Conservation (phyloP, 2,797 vertebrate species). For the Corythornis leucogaster region DNA sequence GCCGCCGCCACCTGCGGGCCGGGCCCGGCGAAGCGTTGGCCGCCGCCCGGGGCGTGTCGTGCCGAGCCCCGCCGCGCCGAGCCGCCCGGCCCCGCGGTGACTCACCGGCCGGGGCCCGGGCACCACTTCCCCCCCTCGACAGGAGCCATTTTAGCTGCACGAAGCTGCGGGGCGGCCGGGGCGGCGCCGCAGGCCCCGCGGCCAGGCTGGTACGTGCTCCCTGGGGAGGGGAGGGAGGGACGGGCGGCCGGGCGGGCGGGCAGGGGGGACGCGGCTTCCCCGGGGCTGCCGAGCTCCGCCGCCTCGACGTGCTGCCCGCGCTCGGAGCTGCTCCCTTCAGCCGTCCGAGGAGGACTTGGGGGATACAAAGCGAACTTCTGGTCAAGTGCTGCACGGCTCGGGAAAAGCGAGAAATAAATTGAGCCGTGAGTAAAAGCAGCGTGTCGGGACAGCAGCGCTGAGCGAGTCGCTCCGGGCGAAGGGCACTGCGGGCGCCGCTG, state of each 20-base stretch:
- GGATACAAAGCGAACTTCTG: background rate
- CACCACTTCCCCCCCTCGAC: slow-evolving; percentile 81
- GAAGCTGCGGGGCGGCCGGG: slow-evolving; percentile 62
- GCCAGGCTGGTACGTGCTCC: slow-evolving; percentile 17
- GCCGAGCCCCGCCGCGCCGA: background rate
- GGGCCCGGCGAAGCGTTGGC: slow-evolving; percentile 1
- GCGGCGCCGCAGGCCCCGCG: slow-evolving; percentile 5
- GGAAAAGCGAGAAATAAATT: background rate
- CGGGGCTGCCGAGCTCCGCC: background rate
- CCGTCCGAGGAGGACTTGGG: background rate
- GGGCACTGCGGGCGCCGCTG: background rate
- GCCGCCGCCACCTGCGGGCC: slow-evolving; percentile 47
- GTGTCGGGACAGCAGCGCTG: background rate
- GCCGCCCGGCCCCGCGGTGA: slow-evolving; percentile 80
- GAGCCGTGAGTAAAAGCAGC: background rate
- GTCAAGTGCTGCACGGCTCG: background rate
- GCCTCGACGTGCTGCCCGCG: background rate
- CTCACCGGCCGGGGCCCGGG: slow-evolving; percentile 80
- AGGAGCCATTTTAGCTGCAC: slow-evolving; percentile 84
- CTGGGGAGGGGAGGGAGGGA: background rate
- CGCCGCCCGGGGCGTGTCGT: slow-evolving; percentile 73
- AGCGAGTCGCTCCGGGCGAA: background rate
- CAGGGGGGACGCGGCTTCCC: background rate
- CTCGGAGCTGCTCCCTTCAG: background rate
- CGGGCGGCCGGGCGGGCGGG: background rate